These are phyloP conservation scores for Periophthalmodon schlosseri DNA, from an alignment of 2,113 vertebrate species.

Conservation along the genomic window DNA sequence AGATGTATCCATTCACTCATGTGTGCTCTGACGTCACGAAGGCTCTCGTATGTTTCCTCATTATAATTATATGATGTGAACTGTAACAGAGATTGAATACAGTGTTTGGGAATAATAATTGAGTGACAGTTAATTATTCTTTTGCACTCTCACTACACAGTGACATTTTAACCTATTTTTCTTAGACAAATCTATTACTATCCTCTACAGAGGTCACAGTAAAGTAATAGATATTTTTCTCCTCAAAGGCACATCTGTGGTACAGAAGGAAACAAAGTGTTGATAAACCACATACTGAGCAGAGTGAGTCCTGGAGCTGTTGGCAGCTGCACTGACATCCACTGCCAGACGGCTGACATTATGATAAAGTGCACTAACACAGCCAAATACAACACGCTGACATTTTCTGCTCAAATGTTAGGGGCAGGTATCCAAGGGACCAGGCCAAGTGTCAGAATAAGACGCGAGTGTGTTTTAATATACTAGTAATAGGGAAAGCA, in stretches of 20 bases:
- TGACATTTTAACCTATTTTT: neutral
- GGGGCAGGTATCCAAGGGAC: constrained; percentile 14
- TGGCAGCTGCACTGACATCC: constrained; percentile 25
- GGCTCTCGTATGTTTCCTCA: neutral
- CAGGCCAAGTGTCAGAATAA: constrained; percentile 5
- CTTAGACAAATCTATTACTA: neutral
- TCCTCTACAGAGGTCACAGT: neutral
- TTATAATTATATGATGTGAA: neutral
- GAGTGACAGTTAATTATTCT: neutral
- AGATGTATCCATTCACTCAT: neutral
- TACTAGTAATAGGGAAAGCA: neutral
- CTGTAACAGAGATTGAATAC: neutral
- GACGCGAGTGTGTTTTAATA: neutral
- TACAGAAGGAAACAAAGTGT: neutral
- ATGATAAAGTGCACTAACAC: constrained; percentile 17
- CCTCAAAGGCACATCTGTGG: neutral
- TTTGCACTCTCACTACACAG: neutral
- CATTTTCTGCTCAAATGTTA: constrained; percentile 1
- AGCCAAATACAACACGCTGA: constrained; percentile 37
- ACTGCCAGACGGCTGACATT: constrained; percentile 32
- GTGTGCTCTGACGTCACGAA: neutral
- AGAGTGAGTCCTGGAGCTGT: constrained; percentile 22
- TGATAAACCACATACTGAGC: constrained; percentile 10
- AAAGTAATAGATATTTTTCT: neutral
- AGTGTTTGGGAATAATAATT: neutral